Conservation (phyloP, 2,113 vertebrate genomes). For the Gasterosteus aculeatus region DNA sequence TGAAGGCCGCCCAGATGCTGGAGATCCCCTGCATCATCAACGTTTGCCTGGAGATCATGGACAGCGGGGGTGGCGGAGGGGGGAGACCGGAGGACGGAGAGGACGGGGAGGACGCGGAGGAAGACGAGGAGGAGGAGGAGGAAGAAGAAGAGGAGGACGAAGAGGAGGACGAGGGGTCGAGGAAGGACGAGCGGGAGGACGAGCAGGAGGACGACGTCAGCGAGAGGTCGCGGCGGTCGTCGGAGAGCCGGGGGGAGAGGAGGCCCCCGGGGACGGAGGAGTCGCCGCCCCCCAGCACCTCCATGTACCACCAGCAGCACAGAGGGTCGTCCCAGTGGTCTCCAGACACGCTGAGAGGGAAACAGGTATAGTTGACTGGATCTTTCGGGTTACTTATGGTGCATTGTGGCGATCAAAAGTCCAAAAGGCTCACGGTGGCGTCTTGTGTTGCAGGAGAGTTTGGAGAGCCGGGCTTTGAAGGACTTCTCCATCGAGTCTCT, state of each 20-base stretch:
- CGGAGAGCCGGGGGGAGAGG: slow-evolving; percentile 75
- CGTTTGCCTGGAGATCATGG: slow-evolving; percentile 97
- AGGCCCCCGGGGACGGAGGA: slow-evolving; percentile 54
- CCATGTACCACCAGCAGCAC: slow-evolving; percentile 82
- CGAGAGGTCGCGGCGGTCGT: slow-evolving; percentile 75
- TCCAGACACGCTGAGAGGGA: slow-evolving; percentile 59
- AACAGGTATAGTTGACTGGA: slow-evolving; percentile 63
- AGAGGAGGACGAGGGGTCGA: slow-evolving; percentile 83
- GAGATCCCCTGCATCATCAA: slow-evolving; percentile 97
- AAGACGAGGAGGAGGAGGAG: slow-evolving; percentile 84
- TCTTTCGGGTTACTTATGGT: not conserved
- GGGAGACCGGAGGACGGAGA: slow-evolving; percentile 77
- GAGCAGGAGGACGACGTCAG: slow-evolving; percentile 86
- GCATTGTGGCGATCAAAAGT: not conserved
- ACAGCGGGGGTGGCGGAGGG: slow-evolving; percentile 81
- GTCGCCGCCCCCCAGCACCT: slow-evolving; percentile 81
- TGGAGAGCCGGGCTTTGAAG: slow-evolving; percentile 84
- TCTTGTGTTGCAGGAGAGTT: slow-evolving; percentile 67
- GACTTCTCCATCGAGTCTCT: slow-evolving; percentile 97
- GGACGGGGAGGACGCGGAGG: slow-evolving; percentile 82
- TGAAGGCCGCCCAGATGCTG: slow-evolving; percentile 92
- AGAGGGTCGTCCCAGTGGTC: slow-evolving; percentile 68
- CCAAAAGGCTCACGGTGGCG: not conserved
- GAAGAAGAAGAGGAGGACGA: slow-evolving; percentile 80
- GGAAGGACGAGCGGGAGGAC: slow-evolving; percentile 84